A percentile compares a stretch with the other conserved stretches of the same genome.
These are phyloP conservation scores for Synaphobranchus kaupii DNA, from an alignment of 2,797 vertebrate genomes.

Conservation along the genomic window DNA sequence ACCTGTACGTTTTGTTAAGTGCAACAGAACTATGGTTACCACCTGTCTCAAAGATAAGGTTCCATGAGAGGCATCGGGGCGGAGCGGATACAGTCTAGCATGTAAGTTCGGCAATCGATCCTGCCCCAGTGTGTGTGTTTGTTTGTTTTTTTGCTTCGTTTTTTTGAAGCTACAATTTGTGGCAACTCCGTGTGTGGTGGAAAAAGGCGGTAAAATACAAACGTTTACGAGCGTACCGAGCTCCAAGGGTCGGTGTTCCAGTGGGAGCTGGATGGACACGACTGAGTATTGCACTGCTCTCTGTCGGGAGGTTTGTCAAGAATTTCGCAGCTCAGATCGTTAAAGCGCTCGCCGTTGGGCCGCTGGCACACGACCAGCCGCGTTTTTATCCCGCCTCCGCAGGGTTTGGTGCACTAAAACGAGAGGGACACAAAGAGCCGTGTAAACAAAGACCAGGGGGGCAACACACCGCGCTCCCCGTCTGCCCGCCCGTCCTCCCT, in stretches of 20 bases:
- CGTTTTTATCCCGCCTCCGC: slow-evolving; percentile 88
- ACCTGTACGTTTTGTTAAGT: slow-evolving; percentile 52
- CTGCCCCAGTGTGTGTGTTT: slow-evolving; percentile 39
- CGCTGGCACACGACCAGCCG: slow-evolving; percentile 93
- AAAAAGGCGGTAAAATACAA: slow-evolving; percentile 54
- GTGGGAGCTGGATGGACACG: slow-evolving; percentile 84
- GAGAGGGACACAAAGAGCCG: slow-evolving; percentile 25
- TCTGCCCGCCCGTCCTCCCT: neutral
- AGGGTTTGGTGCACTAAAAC: slow-evolving; percentile 87
- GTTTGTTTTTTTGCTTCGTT: too few species aligned
- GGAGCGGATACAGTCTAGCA: slow-evolving; percentile 46
- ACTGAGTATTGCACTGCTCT: slow-evolving; percentile 93
- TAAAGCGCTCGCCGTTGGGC: slow-evolving; percentile 89
- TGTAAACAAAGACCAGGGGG: neutral
- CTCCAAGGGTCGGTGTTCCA: slow-evolving; percentile 97
- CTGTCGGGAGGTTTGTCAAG: slow-evolving; percentile 95
- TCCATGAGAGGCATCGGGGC: slow-evolving; percentile 45
- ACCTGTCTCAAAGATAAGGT: slow-evolving; percentile 53
- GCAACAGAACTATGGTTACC: slow-evolving; percentile 56
- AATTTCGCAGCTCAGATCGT: slow-evolving; percentile 96
- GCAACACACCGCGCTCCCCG: too few species aligned
- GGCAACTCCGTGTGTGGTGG: slow-evolving; percentile 29
- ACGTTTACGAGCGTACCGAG: slow-evolving; percentile 92
- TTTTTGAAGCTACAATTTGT: slow-evolving; percentile 26
- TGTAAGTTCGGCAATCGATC: slow-evolving; percentile 45